These are phyloP conservation scores for Calameuta filiformis DNA, from an alignment of 2,888 invertebrate genomes.

Conservation along the genomic window DNA sequence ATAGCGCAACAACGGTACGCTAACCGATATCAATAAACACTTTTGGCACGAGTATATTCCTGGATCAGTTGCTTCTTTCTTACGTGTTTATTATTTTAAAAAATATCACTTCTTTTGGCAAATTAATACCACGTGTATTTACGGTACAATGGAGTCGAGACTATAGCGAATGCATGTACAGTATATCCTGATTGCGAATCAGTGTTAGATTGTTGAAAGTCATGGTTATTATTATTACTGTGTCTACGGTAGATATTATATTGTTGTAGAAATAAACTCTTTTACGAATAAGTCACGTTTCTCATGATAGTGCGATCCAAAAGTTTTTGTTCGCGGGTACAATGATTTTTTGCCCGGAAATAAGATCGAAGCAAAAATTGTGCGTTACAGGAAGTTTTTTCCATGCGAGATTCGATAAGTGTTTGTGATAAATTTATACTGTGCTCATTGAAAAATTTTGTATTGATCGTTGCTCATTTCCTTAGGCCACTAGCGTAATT, in stretches of 20 bases:
- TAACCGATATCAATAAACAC: constrained; percentile 5
- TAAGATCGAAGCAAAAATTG: not conserved
- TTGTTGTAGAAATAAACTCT: constrained; percentile 55
- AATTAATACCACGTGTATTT: not conserved
- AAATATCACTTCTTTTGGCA: not conserved
- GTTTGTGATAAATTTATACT: not conserved
- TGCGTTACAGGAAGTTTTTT: not conserved
- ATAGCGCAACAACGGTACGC: constrained; percentile 21
- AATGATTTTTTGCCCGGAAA: not conserved
- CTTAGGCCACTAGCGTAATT: not conserved
- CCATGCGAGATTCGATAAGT: not conserved
- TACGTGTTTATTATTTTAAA: not conserved
- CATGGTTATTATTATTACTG: constrained; percentile 39
- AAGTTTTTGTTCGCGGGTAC: not conserved
- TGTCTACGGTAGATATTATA: constrained; percentile 47
- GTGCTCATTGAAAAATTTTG: not conserved
- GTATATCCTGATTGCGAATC: constrained; percentile 59
- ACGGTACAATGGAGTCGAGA: constrained; percentile 14
- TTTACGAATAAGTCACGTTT: constrained; percentile 32
- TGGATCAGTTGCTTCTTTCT: not conserved
- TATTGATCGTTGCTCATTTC: not conserved
- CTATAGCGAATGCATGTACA: constrained; percentile 55
- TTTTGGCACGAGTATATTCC: not conserved
- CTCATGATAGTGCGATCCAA: constrained; percentile 9
- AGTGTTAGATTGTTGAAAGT: constrained; percentile 58